Evolutionary conservation across 2,888 invertebrate genomes (phyloP).

Genomic region (Trilocha varians): DNA sequence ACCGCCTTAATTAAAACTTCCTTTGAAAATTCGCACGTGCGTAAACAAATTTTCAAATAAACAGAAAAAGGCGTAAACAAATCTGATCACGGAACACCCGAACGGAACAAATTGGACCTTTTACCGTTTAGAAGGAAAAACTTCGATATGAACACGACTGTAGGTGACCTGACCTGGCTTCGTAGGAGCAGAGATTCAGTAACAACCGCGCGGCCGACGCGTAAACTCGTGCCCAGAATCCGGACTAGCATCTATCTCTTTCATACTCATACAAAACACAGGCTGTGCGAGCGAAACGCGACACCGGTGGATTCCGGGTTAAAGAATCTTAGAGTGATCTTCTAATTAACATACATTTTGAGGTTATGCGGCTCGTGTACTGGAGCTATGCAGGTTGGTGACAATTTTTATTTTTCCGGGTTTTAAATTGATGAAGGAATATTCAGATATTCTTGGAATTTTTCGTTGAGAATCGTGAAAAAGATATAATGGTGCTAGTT

Average conservation of each 20-base stretch:
- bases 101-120: background rate
- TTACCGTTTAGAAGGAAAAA: background rate
- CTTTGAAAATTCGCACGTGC: background rate
- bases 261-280: constrained; percentile 33
- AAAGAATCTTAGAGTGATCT: background rate
- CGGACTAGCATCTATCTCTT: constrained; percentile 29
- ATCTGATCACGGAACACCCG: background rate
- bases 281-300: constrained; percentile 36
- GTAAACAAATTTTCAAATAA: constrained; percentile 1
- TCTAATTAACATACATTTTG: background rate
- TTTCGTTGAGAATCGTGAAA: background rate
- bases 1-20: background rate
- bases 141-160: constrained; percentile 28
- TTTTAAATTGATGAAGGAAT: no score
- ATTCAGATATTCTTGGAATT: background rate
- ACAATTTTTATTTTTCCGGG: background rate
- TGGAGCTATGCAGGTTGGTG: background rate
- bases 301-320: constrained; percentile 1
- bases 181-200: constrained; percentile 66
- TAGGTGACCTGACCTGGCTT: constrained; percentile 64
- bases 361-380: background rate
- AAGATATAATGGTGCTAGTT: background rate
- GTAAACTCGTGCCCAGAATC: constrained; percentile 39
- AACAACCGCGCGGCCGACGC: constrained; percentile 57
- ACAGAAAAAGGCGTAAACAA: constrained; percentile 3